Evolutionary conservation across 2,113 vertebrate genomes (phyloP).

Genomic region (Chaetodon trifascialis): DNA sequence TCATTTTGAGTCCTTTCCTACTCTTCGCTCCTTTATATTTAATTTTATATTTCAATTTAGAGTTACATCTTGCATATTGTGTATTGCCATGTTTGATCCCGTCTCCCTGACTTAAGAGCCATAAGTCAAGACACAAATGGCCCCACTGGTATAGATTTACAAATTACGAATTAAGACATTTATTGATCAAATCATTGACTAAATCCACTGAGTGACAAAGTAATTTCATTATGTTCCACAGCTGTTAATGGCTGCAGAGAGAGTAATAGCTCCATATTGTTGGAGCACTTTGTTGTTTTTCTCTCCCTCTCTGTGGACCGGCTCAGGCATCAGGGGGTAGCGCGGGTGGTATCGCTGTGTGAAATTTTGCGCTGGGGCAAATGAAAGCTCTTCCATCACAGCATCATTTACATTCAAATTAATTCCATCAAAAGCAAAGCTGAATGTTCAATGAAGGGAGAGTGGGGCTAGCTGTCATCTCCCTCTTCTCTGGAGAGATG

Average conservation of each 20-base stretch:
- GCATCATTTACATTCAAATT: conserved; percentile 81
- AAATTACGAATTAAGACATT: conserved; percentile 47
- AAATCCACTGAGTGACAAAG: conserved; percentile 41
- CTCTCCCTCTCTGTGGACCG: conserved; percentile 14
- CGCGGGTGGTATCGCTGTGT: conserved; percentile 11
- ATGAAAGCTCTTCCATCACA: conserved; percentile 65
- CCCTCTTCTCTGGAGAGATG: conserved; percentile 42
- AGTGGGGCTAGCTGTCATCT: conserved; percentile 58
- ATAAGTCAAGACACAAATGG: conserved; percentile 33
- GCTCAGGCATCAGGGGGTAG: conserved; percentile 35
- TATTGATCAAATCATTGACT: conserved; percentile 66
- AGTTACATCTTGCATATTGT: not conserved
- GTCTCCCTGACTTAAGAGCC: not conserved
- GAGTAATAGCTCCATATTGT: conserved; percentile 35
- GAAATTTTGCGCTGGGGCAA: conserved; percentile 41
- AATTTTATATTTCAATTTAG: not conserved
- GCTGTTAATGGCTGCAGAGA: conserved; percentile 51
- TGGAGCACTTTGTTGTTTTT: conserved; percentile 38
- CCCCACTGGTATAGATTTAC: not conserved
- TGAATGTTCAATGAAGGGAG: conserved; percentile 71
- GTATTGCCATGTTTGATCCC: not conserved
- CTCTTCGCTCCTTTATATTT: not conserved
- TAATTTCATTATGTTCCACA: conserved; percentile 56
- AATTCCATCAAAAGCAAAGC: conserved; percentile 80
- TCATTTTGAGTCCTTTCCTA: not conserved